These are phyloP conservation scores for Ditylenchus dipsaci DNA, from an alignment of 1,140 invertebrate species.

Conservation along the genomic window DNA sequence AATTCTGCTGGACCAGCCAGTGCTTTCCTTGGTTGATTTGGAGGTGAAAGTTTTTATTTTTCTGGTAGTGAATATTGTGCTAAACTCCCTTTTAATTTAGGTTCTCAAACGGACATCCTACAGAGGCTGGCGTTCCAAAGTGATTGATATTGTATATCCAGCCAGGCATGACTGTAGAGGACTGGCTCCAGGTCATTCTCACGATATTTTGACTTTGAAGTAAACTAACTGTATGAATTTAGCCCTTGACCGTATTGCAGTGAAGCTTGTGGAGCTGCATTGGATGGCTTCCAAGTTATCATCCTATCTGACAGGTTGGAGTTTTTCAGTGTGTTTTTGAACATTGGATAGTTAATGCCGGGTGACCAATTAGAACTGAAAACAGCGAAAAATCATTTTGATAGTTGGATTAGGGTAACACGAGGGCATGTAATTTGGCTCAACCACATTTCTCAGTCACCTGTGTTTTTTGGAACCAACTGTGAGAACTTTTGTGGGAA, in stretches of 20 bases:
- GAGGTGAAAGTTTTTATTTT: constrained; percentile 61
- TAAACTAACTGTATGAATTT: constrained; percentile 58
- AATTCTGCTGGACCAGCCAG: constrained; percentile 86
- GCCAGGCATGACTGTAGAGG: constrained; percentile 69
- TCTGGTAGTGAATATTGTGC: constrained; percentile 1
- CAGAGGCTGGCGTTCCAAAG: constrained; percentile 81
- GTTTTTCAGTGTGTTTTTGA: no score
- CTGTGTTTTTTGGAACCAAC: no score
- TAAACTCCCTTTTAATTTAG: constrained; percentile 27
- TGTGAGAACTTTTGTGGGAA: no score
- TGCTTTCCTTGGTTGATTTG: constrained; percentile 82
- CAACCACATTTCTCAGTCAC: no score
- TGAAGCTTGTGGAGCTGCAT: constrained; percentile 76
- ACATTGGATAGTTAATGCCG: no score
- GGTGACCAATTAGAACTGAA: no score
- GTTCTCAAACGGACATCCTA: constrained; percentile 66
- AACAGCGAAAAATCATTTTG: no score
- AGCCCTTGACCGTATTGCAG: constrained; percentile 75
- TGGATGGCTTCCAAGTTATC: constrained; percentile 75
- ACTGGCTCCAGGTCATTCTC: constrained; percentile 59
- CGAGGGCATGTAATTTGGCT: no score
- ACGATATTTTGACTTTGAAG: background rate
- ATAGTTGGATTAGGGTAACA: no score
- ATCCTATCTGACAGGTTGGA: constrained; percentile 79
- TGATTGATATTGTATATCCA: constrained; percentile 83